Base-by-base conservation (phyloP, 2,888 invertebrate species). In the Drymonia ruficornis region DNA sequence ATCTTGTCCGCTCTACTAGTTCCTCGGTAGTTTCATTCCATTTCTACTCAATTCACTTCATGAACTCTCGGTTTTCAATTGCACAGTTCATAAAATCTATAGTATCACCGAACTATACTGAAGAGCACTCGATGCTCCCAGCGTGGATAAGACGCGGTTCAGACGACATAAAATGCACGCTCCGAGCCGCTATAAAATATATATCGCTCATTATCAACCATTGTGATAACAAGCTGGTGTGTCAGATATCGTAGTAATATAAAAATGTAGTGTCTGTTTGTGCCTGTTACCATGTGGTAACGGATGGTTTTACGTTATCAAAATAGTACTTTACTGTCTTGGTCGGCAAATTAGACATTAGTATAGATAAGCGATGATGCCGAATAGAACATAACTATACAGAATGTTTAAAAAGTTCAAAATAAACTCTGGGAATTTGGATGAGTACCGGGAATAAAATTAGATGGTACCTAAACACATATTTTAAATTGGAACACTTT, bases 161-260 rank as follows among this genome's bases (percentile, higher is more conserved):
- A 55, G 51, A 58, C 52, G 23, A 61, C 63, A 50, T 71, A 71
- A 73, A 73, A 53, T 53, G 55, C 54, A 54, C 55, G 51, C 52
- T 65, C 64, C 65, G 64, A 64, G 56, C 51, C 51, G 49, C 66
- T 62, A 73, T 73, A 65, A 73, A 67, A 73, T 73, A 73, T 65
- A 71, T 61, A 73, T 71, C 58, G 63, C 63, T 73, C 65, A 71
- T 73, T 71, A 71, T 44, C 71, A 55, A 50, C 29, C 51, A 15
- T 54, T 55, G 43, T 42, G 55, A 36, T 62, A 70, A 62, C 62
- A 61, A 65, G 59, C 31, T 62, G 60, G 60, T 49, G 71, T n/a
- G 31, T 9, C 3, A 31, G 9, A 31, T 1, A 31, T 31, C 31
- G 8, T 11, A 31, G 8, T 40, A 16, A 7, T 40, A 16, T 16